Conservation (phyloP, 2,888 invertebrate genomes). For the Drosophila eohydei region DNA sequence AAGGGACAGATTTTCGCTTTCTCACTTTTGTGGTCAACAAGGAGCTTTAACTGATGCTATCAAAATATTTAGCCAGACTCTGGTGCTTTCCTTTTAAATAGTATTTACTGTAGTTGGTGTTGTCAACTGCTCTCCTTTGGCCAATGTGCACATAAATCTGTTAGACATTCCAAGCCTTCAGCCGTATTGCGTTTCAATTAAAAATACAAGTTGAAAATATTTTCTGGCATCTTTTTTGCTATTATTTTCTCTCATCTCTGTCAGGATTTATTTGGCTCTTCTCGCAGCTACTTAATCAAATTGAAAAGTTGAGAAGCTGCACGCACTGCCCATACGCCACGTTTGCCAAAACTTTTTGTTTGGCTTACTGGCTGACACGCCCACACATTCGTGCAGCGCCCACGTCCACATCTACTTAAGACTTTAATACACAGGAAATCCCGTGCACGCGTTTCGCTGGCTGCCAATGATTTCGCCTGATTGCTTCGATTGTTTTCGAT, state of each 20-base stretch:
- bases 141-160: constrained; percentile 48
- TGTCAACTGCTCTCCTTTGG: constrained; percentile 14
- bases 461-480: constrained; percentile 68
- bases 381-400: constrained; percentile 18
- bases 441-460: constrained; percentile 57
- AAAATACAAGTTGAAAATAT: constrained; percentile 20
- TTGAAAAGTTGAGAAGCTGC: constrained; percentile 51
- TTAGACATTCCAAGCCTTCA: constrained; percentile 14
- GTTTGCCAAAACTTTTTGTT: constrained; percentile 40
- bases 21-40: constrained; percentile 17
- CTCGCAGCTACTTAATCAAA: constrained; percentile 61
- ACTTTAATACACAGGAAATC: constrained; percentile 69
- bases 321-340: constrained; percentile 41
- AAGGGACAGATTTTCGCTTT: constrained; percentile 15
- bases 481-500: constrained; percentile 78
- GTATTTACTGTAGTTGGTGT: constrained; percentile 5
- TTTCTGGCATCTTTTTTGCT: neutral
- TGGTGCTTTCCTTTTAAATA: neutral
- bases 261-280: constrained; percentile 13
- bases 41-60: constrained; percentile 59
- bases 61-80: constrained; percentile 37
- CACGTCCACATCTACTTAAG: constrained; percentile 33
- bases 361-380: constrained; percentile 47
- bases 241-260: neutral
- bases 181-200: constrained; percentile 37